phyloP scores from a whole-genome alignment of 2,797 vertebrate genomes.

The Hyperoplus immaculatus region DNA sequence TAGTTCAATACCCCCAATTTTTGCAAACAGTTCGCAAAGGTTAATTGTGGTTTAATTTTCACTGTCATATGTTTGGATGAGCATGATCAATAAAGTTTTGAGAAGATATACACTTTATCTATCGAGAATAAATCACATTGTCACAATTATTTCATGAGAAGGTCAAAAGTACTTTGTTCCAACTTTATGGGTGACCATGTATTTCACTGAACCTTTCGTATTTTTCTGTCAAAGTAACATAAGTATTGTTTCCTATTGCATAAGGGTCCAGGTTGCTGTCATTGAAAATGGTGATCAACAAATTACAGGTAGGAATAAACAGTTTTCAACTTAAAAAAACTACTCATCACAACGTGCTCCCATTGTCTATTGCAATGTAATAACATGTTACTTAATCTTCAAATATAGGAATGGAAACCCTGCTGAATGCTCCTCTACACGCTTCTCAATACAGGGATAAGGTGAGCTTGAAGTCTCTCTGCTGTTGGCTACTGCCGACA shows the following conservation, averaged over 20 bases:
- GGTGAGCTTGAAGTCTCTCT: slow-evolving; percentile 61
- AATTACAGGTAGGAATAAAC: slow-evolving; percentile 65
- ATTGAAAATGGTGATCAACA: slow-evolving; percentile 63
- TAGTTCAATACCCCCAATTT: too few relatives aligned
- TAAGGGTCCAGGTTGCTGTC: slow-evolving; percentile 49
- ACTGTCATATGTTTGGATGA: too few relatives aligned
- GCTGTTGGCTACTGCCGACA: background rate
- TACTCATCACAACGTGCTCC: background rate
- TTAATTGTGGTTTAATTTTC: too few relatives aligned
- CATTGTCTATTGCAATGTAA: background rate
- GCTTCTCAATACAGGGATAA: slow-evolving; percentile 66
- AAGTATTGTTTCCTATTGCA: slow-evolving; percentile 10
- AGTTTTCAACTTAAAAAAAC: background rate
- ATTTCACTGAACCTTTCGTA: background rate
- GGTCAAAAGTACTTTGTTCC: too few relatives aligned
- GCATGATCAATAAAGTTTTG: too few relatives aligned
- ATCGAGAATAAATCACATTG: too few relatives aligned
- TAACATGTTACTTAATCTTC: slow-evolving; percentile 10
- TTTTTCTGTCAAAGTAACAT: background rate
- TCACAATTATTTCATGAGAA: too few relatives aligned
- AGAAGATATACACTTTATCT: too few relatives aligned
- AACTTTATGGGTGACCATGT: too few relatives aligned
- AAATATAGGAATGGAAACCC: slow-evolving; percentile 81
- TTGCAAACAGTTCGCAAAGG: too few relatives aligned
- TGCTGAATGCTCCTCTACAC: slow-evolving; percentile 80